These are phyloP conservation scores for Aplocera efformata DNA, from an alignment of 2,888 invertebrate genomes.

Conservation along the genomic window DNA sequence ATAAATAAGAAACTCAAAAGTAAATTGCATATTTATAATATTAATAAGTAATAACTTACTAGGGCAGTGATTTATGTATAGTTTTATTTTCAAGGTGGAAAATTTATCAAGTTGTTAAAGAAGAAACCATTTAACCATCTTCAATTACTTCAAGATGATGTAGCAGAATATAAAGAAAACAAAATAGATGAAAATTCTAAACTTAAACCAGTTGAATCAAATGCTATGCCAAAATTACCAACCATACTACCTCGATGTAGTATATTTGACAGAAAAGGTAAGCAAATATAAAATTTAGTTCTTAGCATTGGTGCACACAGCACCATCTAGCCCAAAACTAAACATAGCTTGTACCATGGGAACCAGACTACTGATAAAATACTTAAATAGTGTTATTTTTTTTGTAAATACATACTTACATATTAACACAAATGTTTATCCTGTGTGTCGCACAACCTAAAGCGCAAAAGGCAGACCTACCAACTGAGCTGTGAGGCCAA, in stretches of 20 bases:
- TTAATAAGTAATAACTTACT: background rate
- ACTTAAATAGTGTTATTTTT: too few relatives aligned
- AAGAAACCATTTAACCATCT: slow-evolving; percentile 46
- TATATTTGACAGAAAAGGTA: slow-evolving; percentile 55
- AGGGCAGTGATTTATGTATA: background rate
- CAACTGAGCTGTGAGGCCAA: too few relatives aligned
- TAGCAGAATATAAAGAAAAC: too few relatives aligned
- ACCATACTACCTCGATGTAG: slow-evolving; percentile 52
- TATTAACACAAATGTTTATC: too few relatives aligned
- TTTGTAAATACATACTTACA: too few relatives aligned
- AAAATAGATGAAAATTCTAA: slow-evolving; percentile 18
- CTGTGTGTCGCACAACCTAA: too few relatives aligned
- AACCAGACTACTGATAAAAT: too few relatives aligned
- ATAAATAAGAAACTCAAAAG: slow-evolving; percentile 54
- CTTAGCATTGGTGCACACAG: too few relatives aligned
- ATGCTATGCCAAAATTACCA: slow-evolving; percentile 43
- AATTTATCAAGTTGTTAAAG: slow-evolving; percentile 51
- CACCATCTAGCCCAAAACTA: too few relatives aligned
- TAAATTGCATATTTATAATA: slow-evolving; percentile 27
- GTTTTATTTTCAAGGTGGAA: slow-evolving; percentile 47
- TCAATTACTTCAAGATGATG: too few relatives aligned
- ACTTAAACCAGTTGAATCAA: background rate
- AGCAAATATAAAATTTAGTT: slow-evolving; percentile 16
- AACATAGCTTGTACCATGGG: too few relatives aligned
- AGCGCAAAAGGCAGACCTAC: too few relatives aligned